A percentile compares a stretch with the other conserved stretches of the same genome.
Evolutionary conservation across 2,888 invertebrate species (phyloP).

Genomic region (Leucoma salicis): DNA sequence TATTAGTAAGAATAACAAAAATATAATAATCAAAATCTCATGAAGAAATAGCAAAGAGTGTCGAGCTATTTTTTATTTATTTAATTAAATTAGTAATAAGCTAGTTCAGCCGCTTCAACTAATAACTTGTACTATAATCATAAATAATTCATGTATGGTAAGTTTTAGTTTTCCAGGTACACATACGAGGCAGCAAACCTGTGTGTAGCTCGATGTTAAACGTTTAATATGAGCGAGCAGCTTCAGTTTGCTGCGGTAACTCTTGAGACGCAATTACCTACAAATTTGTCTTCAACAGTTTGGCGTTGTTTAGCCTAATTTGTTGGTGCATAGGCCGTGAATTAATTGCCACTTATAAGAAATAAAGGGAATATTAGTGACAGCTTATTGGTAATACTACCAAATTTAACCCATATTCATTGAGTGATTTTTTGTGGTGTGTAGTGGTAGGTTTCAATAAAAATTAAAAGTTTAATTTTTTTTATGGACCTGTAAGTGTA

Average conservation of each 20-base stretch:
- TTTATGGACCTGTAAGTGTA: too few species aligned
- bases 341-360: not conserved
- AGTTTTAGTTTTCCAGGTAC: slow-evolving; percentile 66
- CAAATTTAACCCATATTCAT: too few species aligned
- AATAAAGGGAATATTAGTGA: not conserved
- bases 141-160: slow-evolving; percentile 58
- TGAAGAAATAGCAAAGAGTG: not conserved
- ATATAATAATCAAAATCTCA: not conserved
- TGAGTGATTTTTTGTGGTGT: too few species aligned
- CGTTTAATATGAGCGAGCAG: slow-evolving; percentile 46
- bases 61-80: not conserved
- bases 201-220: slow-evolving; percentile 46
- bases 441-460: too few species aligned
- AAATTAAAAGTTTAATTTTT: too few species aligned
- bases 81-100: not conserved
- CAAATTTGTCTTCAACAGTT: slow-evolving; percentile 26
- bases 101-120: slow-evolving; percentile 10
- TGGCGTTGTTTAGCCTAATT: slow-evolving; percentile 8
- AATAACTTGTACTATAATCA: slow-evolving; percentile 28
- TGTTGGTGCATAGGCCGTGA: not conserved
- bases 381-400: too few species aligned
- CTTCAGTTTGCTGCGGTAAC: slow-evolving; percentile 37
- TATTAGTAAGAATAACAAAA: too few species aligned
- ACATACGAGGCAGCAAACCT: slow-evolving; percentile 45
- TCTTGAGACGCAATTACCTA: slow-evolving; percentile 31